Evolutionary conservation across 2,888 invertebrate genomes (phyloP).

Genomic region (Choreutis nemorana): DNA sequence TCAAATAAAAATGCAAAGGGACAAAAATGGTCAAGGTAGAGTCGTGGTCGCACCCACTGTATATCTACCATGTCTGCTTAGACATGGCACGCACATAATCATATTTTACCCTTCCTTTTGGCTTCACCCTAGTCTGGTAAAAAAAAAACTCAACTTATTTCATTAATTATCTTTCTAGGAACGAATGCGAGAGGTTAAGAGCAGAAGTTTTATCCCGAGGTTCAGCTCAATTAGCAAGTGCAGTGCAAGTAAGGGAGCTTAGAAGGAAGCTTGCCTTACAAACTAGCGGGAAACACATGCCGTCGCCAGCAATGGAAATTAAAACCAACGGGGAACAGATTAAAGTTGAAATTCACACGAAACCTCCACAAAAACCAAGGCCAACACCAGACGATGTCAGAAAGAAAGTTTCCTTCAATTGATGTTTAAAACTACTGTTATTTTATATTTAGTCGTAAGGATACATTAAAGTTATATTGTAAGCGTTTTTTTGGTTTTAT

Average conservation of each 20-base stretch:
- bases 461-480: too few relatives aligned
- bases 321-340: slow-evolving; percentile 11
- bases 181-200: slow-evolving; percentile 40
- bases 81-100: too few relatives aligned
- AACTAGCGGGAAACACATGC: slow-evolving; percentile 11
- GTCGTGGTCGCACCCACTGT: too few relatives aligned
- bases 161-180: slow-evolving; percentile 18
- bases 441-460: too few relatives aligned
- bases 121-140: too few relatives aligned
- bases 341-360: slow-evolving; percentile 11
- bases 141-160: too few relatives aligned
- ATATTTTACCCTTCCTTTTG: too few relatives aligned
- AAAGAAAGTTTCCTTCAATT: slow-evolving; percentile 54
- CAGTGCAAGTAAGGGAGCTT: slow-evolving; percentile 39
- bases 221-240: slow-evolving; percentile 41
- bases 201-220: slow-evolving; percentile 41
- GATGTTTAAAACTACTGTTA: too few relatives aligned
- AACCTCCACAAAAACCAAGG: slow-evolving; percentile 17
- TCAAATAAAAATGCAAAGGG: too few relatives aligned
- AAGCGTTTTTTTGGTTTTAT: too few relatives aligned
- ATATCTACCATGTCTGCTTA: too few relatives aligned
- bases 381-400: slow-evolving; percentile 33
- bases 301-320: slow-evolving; percentile 8
- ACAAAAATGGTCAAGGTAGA: too few relatives aligned
- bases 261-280: slow-evolving; percentile 34